Base-by-base conservation (phyloP, 92 coral and sea anemone species). In the Phenganax subtilis region DNA sequence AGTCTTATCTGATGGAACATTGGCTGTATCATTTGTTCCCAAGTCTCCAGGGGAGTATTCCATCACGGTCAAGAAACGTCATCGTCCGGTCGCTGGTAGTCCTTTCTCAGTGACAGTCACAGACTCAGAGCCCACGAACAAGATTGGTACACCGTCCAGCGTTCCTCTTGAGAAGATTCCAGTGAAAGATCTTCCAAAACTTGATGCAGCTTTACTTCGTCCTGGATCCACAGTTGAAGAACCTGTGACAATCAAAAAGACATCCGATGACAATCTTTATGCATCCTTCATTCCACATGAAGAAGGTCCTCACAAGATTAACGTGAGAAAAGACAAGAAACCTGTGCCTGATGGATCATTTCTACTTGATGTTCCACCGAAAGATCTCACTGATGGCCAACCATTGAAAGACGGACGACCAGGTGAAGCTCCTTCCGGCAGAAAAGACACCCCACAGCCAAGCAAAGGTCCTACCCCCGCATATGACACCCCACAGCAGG, bases 81-180 rank as follows among this genome's bases (percentile, higher is more conserved):
- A 91, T 57, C 88, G 85, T 67, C 99, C 89, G 61, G 89, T 96
- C 47, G 63, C 84, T 16, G 92, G 91, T 30, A 96, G 99, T 82
- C 99, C 99, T 71, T 92, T 90, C 88, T 86, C 94, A 52, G 96
- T 96, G 86, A 96, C 90, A 90, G 99, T 96, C 8, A 93, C 93
- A 28, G 96, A 92, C 58, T 90, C 94, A 63, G 91, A 85, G 69
- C 88, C 90, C 75, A 85, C 86, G 57, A 91, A 91, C 87, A 85
- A 91, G 51, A 92, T 96, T 55, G 99, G 99, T 15, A 89, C 91
- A 25, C 99, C 99, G 12, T 90, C 97, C 63, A 93, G 97, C 65
- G 97, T 92, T 57, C 96, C 96, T 0, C 97, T 96, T 17, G 99
- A 92, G 57, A 93, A 91, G 55, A 92, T 96, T 60, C 99, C 99